phyloP scores from a whole-genome alignment of 2,888 invertebrate species.

The Julus scanicus region DNA sequence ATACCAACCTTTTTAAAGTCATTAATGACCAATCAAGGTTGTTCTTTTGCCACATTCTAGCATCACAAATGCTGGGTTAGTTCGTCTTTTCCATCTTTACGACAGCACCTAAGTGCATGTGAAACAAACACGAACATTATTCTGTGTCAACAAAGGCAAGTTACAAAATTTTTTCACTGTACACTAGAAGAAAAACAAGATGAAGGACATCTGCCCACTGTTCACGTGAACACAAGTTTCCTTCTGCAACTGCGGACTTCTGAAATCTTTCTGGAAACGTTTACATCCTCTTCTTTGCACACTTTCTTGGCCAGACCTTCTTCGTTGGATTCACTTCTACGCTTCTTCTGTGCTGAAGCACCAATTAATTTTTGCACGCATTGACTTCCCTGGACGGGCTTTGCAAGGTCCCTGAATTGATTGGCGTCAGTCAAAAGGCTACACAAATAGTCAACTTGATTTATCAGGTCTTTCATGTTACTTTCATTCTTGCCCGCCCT shows the following conservation, averaged over 20 bases:
- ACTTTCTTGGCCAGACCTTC: neutral
- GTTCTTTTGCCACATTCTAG: too few relatives aligned
- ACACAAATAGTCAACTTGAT: conserved; percentile 71
- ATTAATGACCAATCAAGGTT: too few relatives aligned
- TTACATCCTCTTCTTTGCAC: neutral
- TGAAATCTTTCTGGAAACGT: neutral
- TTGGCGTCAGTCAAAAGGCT: conserved; percentile 71
- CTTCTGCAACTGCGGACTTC: neutral
- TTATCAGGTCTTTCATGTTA: conserved; percentile 68
- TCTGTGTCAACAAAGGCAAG: neutral
- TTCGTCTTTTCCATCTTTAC: neutral
- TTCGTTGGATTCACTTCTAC: conserved; percentile 2
- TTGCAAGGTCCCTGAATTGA: conserved; percentile 69
- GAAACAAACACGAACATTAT: neutral
- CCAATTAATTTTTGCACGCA: neutral
- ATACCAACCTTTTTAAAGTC: too few relatives aligned
- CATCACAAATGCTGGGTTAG: too few relatives aligned
- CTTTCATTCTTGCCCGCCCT: conserved; percentile 68
- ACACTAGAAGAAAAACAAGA: conserved; percentile 70
- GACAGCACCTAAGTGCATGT: neutral
- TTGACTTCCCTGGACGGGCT: conserved; percentile 65
- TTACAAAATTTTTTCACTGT: neutral
- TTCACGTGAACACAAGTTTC: conserved; percentile 72
- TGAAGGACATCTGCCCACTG: conserved; percentile 71
- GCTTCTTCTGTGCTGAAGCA: neutral